Evolutionary conservation across 2,113 vertebrate genomes (phyloP), one percentile per base, ranked within the genome.

Genomic region (Catharus minimus): DNA sequence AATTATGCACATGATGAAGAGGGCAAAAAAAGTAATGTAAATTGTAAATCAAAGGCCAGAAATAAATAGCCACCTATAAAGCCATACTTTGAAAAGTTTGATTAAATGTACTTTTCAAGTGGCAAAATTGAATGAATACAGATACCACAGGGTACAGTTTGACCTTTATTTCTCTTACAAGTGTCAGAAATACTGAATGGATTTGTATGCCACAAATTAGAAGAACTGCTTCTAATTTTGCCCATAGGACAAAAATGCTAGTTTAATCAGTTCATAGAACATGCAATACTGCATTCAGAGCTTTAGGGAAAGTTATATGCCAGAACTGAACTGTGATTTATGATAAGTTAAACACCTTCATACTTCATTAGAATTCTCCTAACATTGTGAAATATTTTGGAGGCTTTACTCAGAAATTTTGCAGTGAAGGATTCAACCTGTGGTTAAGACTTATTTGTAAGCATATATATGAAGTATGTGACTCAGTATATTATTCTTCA

Each of bases 141-240:
- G 20, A n/a, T 50, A 91, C 76, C 58, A 55, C 33, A 71, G 41
- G 86, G 56, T 61, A 84, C 28, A n/a, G 55, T 27, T 61, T 95
- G 89, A 91, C 88, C 76, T 89, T 93, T 94, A 76, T 80, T 90
- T 81, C 89, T 6, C 5, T 74, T 71, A 57, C 64, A 78, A 65
- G 56, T 92, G 85, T 74, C 91, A 93, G 65, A 88, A 86, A 87
- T 26, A 50, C 19, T 76, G 66, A 91, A 76, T 83, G 17, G 80
- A 81, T 86, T 89, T 83, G 9, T 80, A 78, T 58, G 64, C 30
- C 18, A 17, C 69, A 86, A 88, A 21, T 86, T 83, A 52, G 74
- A 87, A 57, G 15, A 92, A 73, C 9, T 75, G 83, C 28, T 84
- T 73, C 60, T 86, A 88, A 89, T 89, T 92, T 88, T 95, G 77